These are phyloP conservation scores for Casuarius casuarius DNA, from an alignment of 2,113 vertebrate species.

Conservation along the genomic window DNA sequence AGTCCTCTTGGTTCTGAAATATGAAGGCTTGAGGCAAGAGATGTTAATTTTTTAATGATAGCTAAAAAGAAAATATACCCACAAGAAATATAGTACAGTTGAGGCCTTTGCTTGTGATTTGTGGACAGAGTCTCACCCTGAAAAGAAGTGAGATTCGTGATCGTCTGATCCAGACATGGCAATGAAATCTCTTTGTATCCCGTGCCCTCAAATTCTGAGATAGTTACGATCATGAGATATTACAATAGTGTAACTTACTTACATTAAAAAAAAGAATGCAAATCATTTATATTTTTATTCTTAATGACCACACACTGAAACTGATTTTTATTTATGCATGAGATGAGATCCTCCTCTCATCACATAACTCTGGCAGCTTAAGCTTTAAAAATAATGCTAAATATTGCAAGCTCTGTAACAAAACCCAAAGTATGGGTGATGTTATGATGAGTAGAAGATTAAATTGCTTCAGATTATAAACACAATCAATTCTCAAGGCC, in stretches of 20 bases:
- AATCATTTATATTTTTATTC: neutral
- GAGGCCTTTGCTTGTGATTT: neutral
- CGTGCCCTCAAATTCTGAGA: neutral
- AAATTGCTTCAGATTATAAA: slow-evolving; percentile 1
- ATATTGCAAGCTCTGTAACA: neutral
- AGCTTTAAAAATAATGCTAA: neutral
- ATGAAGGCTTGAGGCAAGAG: neutral
- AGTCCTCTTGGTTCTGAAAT: neutral
- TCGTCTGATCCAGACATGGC: neutral
- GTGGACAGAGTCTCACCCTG: neutral
- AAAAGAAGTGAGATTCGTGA: neutral
- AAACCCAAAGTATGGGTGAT: neutral
- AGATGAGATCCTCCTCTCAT: neutral
- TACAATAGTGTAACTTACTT: neutral
- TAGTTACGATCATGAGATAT: neutral
- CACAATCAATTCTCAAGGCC: slow-evolving; percentile 9
- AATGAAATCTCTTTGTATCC: neutral
- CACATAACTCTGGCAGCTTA: neutral
- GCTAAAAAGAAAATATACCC: neutral
- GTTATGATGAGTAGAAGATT: neutral
- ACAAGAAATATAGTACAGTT: neutral
- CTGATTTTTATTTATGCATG: neutral
- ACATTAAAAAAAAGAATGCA: neutral
- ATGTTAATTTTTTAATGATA: neutral
- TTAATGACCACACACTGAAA: neutral